Evolutionary conservation across 2,797 vertebrate genomes (phyloP), one percentile per base, ranked within the genome.

Genomic region (Bovichtus variegatus): DNA sequence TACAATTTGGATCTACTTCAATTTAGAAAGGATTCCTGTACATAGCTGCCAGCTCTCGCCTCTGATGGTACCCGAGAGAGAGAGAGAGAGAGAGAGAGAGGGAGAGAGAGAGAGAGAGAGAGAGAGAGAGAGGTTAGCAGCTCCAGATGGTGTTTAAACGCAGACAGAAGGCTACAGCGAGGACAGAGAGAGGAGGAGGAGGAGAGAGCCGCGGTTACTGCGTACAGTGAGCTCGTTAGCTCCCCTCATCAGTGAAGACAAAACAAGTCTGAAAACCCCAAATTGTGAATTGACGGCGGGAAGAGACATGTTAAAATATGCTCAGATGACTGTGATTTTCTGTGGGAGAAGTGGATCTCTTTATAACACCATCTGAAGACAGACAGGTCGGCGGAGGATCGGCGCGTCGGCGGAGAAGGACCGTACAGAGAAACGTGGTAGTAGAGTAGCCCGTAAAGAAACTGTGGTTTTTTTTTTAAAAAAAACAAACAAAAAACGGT

Each of bases 61-160:
- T 78, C 78, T 82, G 72, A 83, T 78, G 76, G 86, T 84, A 80
- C 80, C 74, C 76, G 81, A 76, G 80, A 80, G 82, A 49, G 83
- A 69, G 76, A 47, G 81, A 57, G 61, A 49, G 55, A 55, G 80
- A 59, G 74, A 50, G 76, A 51, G 80, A 47, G 83, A 78, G 71
- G 54, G 86, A 75, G 81, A 51, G 80, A 65, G 82, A 59, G 82
- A 54, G 74, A 59, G 83, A 68, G 76, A 65, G 61, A 54, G 75
- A 58, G 80, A 34, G 71, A 85, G 88, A 86, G 82, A 79, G 90
- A 64, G 92, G 89, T 80, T 86, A 91, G 92, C 84, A 89, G 91
- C 94, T 95, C 95, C 95, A 96, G 95, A 96, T 96, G 95, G 95
- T 94, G 92, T 93, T 95, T 96, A 95, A 96, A 94, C 94, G 93